Base-by-base conservation (phyloP, 2,888 invertebrate species). In the Temnothorax ravouxi region DNA sequence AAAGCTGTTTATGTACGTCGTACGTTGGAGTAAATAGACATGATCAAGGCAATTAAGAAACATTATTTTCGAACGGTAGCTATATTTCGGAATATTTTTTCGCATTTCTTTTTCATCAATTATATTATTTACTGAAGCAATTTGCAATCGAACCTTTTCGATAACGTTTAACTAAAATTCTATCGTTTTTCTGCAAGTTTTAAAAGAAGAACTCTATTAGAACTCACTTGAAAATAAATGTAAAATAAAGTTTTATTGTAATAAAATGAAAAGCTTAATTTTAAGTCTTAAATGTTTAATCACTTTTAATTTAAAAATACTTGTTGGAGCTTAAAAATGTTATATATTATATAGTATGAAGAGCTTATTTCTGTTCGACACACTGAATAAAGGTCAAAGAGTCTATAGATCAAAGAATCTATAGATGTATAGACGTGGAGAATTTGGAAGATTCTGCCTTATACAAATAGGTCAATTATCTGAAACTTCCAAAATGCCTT, bases 1-100 rank as follows among this genome's bases (percentile, higher is more conserved):
- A 15, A 80, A 80, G 8, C 47, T 80, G 79, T 71, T 71, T 50
- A 50, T 13, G 15, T 21, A 9, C 11, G 25, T n/a, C 50, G 11
- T 6, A 18, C 4, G 34, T 77, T 13, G 1, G 4, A 13, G n/a
- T n/a, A 56, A 54, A 67, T 15, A 67, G 9, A 15, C 50, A 15
- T 52, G 15, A 50, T 69, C 69, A 21, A 56, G 6, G 9, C 6
- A 5, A n/a, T 69, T 34, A 8, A 18, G 34, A 38, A 56, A 71
- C 38, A 29, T 59, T 34, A 8, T 47, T 64, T 13, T 64, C 64
- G 6, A 29, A 15, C 3, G 18, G 13, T 5, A 47, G 5, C 6
- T 34, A 34, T 34, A 34, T 34, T 34, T 34, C 34, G 34, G 34
- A 44, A 21, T 15, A 1, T 74, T 13, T 74, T 13, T 56, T 5